Evolutionary conservation across 1,140 invertebrate genomes (phyloP), one percentile per base, ranked within the genome.

Genomic region (Dufourea novaeangliae): DNA sequence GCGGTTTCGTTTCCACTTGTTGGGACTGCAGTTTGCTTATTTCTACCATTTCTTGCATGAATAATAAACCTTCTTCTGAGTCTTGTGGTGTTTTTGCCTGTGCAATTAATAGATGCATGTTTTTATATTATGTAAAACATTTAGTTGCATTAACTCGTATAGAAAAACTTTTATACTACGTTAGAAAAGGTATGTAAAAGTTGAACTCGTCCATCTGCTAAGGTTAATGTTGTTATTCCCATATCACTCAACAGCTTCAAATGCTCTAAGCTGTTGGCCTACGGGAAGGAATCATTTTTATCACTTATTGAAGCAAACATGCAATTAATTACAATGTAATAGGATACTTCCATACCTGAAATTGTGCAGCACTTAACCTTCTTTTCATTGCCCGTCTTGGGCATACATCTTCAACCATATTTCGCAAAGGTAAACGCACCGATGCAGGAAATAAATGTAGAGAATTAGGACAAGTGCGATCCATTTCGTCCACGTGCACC

Each of bases 1-100:
- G 91, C 27, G 94, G 93, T 52, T 94, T 92, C 20, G 94, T 93
- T 79, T 95, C 93, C n/a, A 94, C 91, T 84, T 94, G 93, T 75
- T 95, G 92, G 17, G 92, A 89, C 89, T 96, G 95, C 73, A 94
- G 91, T 88, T 97, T 97, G 41, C 97, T 97, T 56, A 98, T 92
- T 92, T 98, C 97, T 11, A 98, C 95, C 97, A 99, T 99, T 93
- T 99, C 98, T 87, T 98, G 97, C 97, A 99, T 99, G 87, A 99
- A 99, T 37, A 97, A 93, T 29, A 98, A 90, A 0, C 98, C 98
- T 93, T 99, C 97, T 88, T 98, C 96, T 2, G 97, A 98, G 88
- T 98, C 96, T 81, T 96, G 95, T 17, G 95, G 92, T 59, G 96
- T 96, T 88, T 95, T 95, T 14, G 98, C 98, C 97, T 98, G 88